These are phyloP conservation scores for Tuta absoluta DNA, from an alignment of 2,888 invertebrate genomes.

Conservation along the genomic window DNA sequence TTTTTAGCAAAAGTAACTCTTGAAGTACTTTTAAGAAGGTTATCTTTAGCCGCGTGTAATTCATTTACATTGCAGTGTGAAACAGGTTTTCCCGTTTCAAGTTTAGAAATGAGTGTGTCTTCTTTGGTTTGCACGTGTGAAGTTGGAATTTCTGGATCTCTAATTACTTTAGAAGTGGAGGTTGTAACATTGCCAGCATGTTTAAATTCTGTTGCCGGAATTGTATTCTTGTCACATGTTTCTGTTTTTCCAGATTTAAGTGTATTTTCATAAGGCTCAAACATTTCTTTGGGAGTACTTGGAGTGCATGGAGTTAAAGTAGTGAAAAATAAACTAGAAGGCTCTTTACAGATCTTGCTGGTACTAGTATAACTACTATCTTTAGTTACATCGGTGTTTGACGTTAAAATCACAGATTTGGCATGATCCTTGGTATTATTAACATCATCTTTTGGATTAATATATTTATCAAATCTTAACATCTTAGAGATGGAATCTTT, in stretches of 20 bases:
- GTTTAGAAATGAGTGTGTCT: not conserved
- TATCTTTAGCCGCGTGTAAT: not conserved
- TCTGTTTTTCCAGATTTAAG: not conserved
- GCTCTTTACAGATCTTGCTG: not conserved
- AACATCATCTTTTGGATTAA: not conserved
- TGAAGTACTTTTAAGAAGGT: not conserved
- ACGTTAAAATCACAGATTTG: not conserved
- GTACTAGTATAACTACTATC: not conserved
- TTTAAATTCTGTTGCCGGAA: not conserved
- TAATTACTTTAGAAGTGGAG: not conserved
- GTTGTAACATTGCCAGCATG: not conserved
- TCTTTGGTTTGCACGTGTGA: not conserved
- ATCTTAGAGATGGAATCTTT: not conserved
- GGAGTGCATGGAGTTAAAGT: not conserved
- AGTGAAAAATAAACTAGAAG: slow-evolving; percentile 12
- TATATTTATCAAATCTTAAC: not conserved
- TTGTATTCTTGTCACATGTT: not conserved
- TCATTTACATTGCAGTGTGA: not conserved
- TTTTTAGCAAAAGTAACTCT: slow-evolving; percentile 12
- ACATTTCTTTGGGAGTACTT: not conserved
- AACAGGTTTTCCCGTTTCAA: not conserved
- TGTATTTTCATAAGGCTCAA: not conserved
- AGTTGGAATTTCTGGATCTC: not conserved
- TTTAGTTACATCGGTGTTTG: not conserved
- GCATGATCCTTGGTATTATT: not conserved